phyloP scores from a whole-genome alignment of 2,113 vertebrate species.

The Thermophis baileyi region DNA sequence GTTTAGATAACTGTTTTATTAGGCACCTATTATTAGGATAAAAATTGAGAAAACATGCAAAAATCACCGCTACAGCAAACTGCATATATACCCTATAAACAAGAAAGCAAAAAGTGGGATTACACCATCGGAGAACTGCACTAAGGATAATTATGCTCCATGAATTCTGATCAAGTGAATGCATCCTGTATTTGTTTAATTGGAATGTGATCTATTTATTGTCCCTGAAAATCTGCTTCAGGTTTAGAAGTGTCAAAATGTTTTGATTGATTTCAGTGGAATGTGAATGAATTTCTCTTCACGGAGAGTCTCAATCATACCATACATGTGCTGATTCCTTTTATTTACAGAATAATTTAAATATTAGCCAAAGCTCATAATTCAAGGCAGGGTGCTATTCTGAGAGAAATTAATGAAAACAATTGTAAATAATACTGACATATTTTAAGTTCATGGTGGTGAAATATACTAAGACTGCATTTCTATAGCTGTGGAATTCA shows the following conservation, averaged over 20 bases:
- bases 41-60: neutral
- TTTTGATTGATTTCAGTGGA: neutral
- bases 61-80: neutral
- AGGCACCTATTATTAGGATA: conserved; percentile 7
- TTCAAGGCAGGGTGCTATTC: neutral
- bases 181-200: conserved; percentile 6
- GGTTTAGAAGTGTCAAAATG: neutral
- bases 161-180: conserved; percentile 16
- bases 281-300: neutral
- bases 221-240: neutral
- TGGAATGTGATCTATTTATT: neutral
- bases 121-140: neutral
- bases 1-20: neutral
- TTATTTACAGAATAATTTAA: neutral
- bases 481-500: neutral
- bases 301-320: accelerated
- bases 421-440: neutral
- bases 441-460: neutral
- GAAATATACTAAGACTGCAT: neutral
- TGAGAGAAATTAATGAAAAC: neutral
- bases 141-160: conserved; percentile 12
- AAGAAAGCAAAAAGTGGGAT: neutral
- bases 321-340: neutral
- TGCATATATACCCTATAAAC: neutral
- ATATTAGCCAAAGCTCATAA: accelerated